phyloP scores from a whole-genome alignment of 2,888 invertebrate genomes.

The Idaea straminata region DNA sequence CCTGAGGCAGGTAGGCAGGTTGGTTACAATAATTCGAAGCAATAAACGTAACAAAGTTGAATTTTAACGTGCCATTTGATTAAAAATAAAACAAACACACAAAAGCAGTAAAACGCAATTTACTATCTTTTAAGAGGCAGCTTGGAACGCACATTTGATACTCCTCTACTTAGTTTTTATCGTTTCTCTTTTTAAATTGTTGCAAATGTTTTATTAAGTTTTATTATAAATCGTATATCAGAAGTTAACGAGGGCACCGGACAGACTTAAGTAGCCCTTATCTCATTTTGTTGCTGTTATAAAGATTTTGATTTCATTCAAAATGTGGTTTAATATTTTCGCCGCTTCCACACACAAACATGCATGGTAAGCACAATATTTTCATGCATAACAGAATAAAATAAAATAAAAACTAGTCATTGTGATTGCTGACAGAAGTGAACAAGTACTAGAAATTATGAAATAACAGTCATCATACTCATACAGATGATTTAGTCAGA shows the following conservation, averaged over 20 bases:
- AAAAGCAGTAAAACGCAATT: conserved; percentile 65
- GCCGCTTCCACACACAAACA: background rate
- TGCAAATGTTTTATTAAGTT: conserved; percentile 76
- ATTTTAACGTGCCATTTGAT: conserved; percentile 50
- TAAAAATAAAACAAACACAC: conserved; percentile 57
- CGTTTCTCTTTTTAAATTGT: conserved; percentile 74
- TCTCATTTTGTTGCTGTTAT: conserved; percentile 66
- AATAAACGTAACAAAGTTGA: conserved; percentile 39
- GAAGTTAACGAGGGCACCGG: conserved; percentile 67
- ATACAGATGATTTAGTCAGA: too few species aligned
- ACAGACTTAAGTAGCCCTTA: conserved; percentile 70
- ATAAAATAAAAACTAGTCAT: too few species aligned
- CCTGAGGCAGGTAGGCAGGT: background rate
- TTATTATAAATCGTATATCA: conserved; percentile 77
- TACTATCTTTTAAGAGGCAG: conserved; percentile 64
- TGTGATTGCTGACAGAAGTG: too few species aligned
- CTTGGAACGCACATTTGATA: conserved; percentile 61
- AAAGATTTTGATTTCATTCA: conserved; percentile 46
- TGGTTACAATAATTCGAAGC: conserved; percentile 3
- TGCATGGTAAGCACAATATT: too few species aligned
- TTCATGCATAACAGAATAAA: too few species aligned
- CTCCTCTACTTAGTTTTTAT: conserved; percentile 67
- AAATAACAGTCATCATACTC: too few species aligned
- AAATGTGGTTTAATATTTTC: conserved; percentile 23
- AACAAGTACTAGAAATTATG: too few species aligned